Evolutionary conservation across 2,888 invertebrate species (phyloP), one percentile per base, ranked within the genome.

Genomic region (Cephus pulcher): DNA sequence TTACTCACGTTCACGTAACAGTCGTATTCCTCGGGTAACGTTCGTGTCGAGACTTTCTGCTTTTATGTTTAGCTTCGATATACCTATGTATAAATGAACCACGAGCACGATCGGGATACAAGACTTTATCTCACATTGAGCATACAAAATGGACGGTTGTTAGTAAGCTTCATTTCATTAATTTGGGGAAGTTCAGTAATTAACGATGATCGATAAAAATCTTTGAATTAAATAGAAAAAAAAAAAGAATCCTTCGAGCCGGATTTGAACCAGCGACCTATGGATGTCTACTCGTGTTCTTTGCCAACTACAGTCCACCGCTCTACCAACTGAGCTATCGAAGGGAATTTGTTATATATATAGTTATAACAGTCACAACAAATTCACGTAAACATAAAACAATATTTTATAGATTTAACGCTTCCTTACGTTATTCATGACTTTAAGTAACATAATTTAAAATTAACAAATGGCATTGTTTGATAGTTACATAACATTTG

Each of bases 291-390:
- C 78, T 40, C 78, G n/a, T 78, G 81, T 78, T 70, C 34, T 74
- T 56, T 71, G 71, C 71, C 71, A 71, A 91, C 91, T 91, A 91
- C 91, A 91, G 91, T 91, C 91, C 91, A 91, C 91, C 91, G 91
- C 91, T 91, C 91, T 91, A 91, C 91, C 91, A 91, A 91, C 91
- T 91, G 91, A 91, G 90, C 91, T 91, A 91, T 91, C 91, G 91
- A 91, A 91, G 91, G 91, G 23, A 23, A 56, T 56, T 23, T 23
- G 0, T 56, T 56, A 23, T 23, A 23, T 9, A 9, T 56, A 9
- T 23, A 56, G 2, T 56, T 23, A 56, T 56, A 56, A 56, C 23
- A 23, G 9, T 56, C 9, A 56, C 6, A 56, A 56, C 23, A 23
- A 56, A 23, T 56, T 56, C 6, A 23, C 2, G 9, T 56, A 56